Evolutionary conservation across 1,140 invertebrate genomes (phyloP).

Genomic region (Drosophila sproati): DNA sequence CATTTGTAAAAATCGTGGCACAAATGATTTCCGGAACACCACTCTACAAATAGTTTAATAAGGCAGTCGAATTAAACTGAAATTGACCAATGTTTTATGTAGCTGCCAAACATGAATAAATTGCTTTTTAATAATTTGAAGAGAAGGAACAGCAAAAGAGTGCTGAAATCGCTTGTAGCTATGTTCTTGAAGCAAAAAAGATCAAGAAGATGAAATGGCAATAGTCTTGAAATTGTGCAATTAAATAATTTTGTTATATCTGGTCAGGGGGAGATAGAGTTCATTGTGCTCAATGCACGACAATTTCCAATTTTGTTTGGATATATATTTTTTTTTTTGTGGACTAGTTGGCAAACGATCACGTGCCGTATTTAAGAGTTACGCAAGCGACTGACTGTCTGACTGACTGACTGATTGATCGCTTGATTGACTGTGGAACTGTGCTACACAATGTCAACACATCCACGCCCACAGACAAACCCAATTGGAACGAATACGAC

Average conservation of each 20-base stretch:
- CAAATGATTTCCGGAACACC: conserved; percentile 2
- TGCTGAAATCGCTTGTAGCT: conserved; percentile 48
- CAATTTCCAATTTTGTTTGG: conserved; percentile 19
- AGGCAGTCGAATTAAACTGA: background rate
- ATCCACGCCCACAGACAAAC: conserved; percentile 41
- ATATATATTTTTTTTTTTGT: background rate
- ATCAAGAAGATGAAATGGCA: conserved; percentile 30
- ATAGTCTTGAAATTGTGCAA: conserved; percentile 55
- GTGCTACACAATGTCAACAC: conserved; percentile 61
- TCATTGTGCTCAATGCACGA: conserved; percentile 62
- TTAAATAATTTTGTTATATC: conserved; percentile 48
- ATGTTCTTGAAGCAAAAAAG: conserved; percentile 17
- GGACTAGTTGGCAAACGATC: conserved; percentile 22
- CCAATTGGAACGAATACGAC: conserved; percentile 47
- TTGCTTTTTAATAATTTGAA: conserved; percentile 57
- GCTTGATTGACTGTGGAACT: conserved; percentile 72
- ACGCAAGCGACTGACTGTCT: conserved; percentile 38
- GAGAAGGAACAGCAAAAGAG: conserved; percentile 15
- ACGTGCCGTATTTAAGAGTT: conserved; percentile 59
- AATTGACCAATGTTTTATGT: conserved; percentile 27
- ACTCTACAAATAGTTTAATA: conserved; percentile 9
- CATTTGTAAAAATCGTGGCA: conserved; percentile 3
- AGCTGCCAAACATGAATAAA: conserved; percentile 27
- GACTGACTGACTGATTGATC: conserved; percentile 33
- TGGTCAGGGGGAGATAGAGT: conserved; percentile 21